Conservation (phyloP, 2,797 vertebrate species). For the Chaunax sp. region DNA sequence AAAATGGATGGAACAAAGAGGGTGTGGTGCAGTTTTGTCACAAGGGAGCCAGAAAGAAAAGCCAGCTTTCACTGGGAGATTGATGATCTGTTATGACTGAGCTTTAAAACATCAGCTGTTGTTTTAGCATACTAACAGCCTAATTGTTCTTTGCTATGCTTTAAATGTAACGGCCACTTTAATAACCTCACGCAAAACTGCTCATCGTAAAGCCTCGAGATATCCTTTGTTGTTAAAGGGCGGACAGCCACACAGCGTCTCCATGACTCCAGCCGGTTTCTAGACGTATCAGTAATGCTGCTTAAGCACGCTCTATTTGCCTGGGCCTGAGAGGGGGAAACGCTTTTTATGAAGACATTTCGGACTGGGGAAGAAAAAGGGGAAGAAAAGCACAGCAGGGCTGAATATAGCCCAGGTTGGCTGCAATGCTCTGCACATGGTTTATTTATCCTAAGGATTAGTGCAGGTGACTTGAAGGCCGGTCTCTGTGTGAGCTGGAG, state of each 20-base stretch:
- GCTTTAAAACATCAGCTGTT: conserved; percentile 20
- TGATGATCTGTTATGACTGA: conserved; percentile 10
- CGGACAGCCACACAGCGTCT: conserved; percentile 36
- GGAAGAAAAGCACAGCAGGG: conserved; percentile 33
- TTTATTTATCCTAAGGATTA: conserved; percentile 81
- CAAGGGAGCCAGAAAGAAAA: conserved; percentile 6
- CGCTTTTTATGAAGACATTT: conserved; percentile 67
- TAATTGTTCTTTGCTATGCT: conserved; percentile 21
- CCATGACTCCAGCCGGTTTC: conserved; percentile 65
- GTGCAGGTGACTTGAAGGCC: conserved; percentile 79
- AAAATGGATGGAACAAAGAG: neutral
- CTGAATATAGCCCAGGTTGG: conserved; percentile 75
- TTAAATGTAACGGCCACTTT: conserved; percentile 18
- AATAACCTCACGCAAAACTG: conserved; percentile 24
- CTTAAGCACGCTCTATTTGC: conserved; percentile 63
- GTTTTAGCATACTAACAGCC: conserved; percentile 36
- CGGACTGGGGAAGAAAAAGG: conserved; percentile 24
- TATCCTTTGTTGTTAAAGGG: conserved; percentile 37
- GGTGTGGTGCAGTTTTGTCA: neutral
- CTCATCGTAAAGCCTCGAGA: conserved; percentile 18
- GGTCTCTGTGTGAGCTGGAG: conserved; percentile 54
- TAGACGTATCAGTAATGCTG: conserved; percentile 68
- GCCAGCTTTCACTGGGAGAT: conserved; percentile 14
- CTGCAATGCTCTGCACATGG: conserved; percentile 72
- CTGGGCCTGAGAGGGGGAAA: conserved; percentile 50